Conservation (phyloP, 1,140 invertebrate species). For the Formica exsecta region DNA sequence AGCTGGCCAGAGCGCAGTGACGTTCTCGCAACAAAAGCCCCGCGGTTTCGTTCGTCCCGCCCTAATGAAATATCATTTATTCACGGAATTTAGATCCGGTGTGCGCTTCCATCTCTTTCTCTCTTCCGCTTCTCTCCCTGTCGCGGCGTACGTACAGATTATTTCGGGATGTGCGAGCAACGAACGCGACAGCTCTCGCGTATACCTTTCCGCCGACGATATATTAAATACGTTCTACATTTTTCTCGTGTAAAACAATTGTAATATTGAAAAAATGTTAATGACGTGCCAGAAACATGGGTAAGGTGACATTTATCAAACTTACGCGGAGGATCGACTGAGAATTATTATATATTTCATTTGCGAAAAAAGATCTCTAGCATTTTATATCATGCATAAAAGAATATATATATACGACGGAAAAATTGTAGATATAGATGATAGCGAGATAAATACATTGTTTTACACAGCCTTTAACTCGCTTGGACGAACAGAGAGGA, state of each 20-base stretch:
- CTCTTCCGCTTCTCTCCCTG: neutral
- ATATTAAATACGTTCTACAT: constrained; percentile 41
- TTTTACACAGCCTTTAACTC: neutral
- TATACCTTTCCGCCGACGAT: constrained; percentile 10
- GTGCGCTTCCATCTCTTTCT: neutral
- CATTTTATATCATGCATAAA: neutral
- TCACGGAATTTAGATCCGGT: constrained; percentile 54
- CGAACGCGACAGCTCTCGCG: neutral
- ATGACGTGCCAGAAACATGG: neutral
- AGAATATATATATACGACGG: neutral
- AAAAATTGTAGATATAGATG: neutral
- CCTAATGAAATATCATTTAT: constrained; percentile 63
- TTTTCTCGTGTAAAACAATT: constrained; percentile 41
- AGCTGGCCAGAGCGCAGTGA: constrained; percentile 37
- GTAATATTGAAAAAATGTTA: constrained; percentile 29
- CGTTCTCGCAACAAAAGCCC: constrained; percentile 57
- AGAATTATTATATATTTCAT: neutral
- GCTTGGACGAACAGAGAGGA: neutral
- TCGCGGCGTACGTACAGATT: constrained; percentile 28
- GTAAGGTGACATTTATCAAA: constrained; percentile 11
- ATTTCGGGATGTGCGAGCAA: constrained; percentile 39
- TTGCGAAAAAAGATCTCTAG: neutral
- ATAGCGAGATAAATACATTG: neutral
- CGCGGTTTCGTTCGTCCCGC: constrained; percentile 49
- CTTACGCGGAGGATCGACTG: neutral